Evolutionary conservation across 2,888 invertebrate species (phyloP), one percentile per base, ranked within the genome.

Genomic region (Tipula vernalis): DNA sequence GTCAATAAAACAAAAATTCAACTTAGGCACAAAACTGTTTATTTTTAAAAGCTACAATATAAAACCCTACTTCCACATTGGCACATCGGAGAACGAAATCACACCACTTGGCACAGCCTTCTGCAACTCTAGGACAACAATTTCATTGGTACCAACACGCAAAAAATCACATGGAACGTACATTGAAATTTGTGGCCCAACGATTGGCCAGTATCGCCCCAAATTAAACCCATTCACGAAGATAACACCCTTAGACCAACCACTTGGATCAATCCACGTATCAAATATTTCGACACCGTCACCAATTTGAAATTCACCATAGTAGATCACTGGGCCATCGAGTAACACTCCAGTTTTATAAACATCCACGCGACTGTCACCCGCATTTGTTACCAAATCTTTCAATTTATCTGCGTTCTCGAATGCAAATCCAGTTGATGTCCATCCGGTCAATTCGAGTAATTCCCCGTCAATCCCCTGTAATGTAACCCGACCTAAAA

Each of bases 191-290:
- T 97, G 96, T 0, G 98, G 98, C 0, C 98, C 98, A 83, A 94
- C 93, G 0, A 93, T 89, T 0, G 95, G 94, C 95, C 96, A 97
- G 91, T 98, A 97, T 84, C 98, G 93, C 0, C 98, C 98, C 36
- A 98, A 92, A 90, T 97, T 97, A 89, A 96, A 94, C 0, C 96
- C 96, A 90, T 98, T 98, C 0, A 98, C 92, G 90, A 96, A 96
- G 0, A 85, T 36, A 15, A 47, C 87, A 90, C 93, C 95, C 92
- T 97, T 98, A 86, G 94, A 94, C 98, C 98, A 98, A n/a, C 94
- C 94, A 85, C 93, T 92, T 89, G 96, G 94, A 89, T 96, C 95
- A 10, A 98, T 89, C 90, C 94, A 98, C 0, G 97, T 97, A 89
- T 98, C 97, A 51, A 92, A 90, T 0, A 95, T 93, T 13, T 91